These are phyloP conservation scores for Vireo altiloquus DNA, from an alignment of 2,113 vertebrate species.

Conservation along the genomic window DNA sequence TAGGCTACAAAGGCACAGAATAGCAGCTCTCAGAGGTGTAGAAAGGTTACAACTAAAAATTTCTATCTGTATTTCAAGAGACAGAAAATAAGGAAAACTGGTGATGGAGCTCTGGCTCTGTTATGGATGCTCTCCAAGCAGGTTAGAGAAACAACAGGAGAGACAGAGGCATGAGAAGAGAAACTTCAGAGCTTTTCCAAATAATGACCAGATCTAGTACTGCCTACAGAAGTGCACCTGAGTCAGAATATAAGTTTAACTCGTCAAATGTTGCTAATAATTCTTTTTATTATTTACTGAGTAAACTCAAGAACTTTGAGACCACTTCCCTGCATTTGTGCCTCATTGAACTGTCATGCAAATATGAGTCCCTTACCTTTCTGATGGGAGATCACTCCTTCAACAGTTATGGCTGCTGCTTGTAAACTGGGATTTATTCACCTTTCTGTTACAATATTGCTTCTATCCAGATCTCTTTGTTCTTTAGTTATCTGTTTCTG, in stretches of 20 bases:
- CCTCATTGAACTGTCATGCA: neutral
- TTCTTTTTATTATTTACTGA: neutral
- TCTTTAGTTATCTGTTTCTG: neutral
- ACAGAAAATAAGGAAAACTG: neutral
- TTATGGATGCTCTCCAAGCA: neutral
- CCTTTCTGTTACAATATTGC: neutral
- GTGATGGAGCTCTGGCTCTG: neutral
- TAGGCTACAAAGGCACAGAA: neutral
- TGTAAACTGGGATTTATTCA: neutral
- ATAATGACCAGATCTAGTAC: neutral
- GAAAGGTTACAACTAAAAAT: neutral
- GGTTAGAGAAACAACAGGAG: neutral
- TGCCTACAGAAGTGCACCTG: neutral
- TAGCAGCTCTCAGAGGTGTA: neutral
- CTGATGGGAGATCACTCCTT: accelerated
- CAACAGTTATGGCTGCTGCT: neutral
- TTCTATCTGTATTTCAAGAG: neutral
- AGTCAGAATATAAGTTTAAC: neutral
- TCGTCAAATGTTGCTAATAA: neutral
- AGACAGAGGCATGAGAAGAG: neutral
- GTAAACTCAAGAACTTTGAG: neutral
- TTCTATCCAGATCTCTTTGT: neutral
- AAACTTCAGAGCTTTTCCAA: neutral
- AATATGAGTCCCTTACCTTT: neutral
- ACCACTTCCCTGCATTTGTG: accelerated